Conservation (phyloP, 2,888 invertebrate genomes). For the Pomacea canaliculata region DNA sequence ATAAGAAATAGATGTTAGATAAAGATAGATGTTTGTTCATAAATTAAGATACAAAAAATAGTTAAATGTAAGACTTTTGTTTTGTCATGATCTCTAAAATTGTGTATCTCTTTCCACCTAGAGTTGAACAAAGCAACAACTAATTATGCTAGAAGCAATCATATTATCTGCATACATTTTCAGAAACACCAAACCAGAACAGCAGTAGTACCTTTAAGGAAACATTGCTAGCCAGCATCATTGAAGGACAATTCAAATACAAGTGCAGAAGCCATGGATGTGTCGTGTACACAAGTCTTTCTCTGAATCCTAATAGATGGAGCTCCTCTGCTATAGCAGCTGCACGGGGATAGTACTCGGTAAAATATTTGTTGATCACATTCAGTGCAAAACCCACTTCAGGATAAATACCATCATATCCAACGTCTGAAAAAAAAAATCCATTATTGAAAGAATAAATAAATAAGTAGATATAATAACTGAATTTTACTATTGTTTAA, state of each 20-base stretch:
- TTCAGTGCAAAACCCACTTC: constrained; percentile 56
- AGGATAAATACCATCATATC: constrained; percentile 55
- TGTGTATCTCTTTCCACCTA: no score
- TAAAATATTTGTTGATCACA: constrained; percentile 62
- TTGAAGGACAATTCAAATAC: constrained; percentile 55
- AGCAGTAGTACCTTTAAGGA: constrained; percentile 46
- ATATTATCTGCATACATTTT: no score
- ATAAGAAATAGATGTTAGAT: background rate
- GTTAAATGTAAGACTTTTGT: no score
- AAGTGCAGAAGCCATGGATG: constrained; percentile 65
- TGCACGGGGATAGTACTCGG: constrained; percentile 60
- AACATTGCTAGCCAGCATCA: constrained; percentile 47
- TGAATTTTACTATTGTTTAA: no score
- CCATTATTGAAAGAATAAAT: no score
- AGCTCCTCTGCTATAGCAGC: constrained; percentile 45
- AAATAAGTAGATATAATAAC: no score
- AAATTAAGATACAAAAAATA: no score
- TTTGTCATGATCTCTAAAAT: no score
- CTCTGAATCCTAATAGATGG: constrained; percentile 44
- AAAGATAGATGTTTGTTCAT: no score
- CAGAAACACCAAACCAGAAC: no score
- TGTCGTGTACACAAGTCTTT: constrained; percentile 63
- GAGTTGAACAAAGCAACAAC: no score
- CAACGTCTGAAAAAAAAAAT: constrained; percentile 56
- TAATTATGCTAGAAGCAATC: no score